Percentiles rank a stretch among this genome's conserved stretches.
Conservation (phyloP, 2,113 vertebrate species). For the Serilophus lunatus region DNA sequence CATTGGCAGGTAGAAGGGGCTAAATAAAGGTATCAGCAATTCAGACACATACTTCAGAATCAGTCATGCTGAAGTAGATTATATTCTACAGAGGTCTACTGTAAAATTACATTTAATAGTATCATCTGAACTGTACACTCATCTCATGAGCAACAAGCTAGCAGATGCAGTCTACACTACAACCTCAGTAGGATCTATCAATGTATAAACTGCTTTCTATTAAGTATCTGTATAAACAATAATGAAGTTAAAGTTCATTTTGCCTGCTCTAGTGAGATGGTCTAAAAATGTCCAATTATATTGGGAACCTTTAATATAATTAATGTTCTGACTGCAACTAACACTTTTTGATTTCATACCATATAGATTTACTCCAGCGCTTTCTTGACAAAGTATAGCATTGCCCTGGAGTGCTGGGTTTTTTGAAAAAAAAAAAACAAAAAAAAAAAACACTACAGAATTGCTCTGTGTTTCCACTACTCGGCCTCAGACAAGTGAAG, state of each 20-base stretch:
- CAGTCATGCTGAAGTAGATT: not conserved
- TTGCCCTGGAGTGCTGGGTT: not conserved
- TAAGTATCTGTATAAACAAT: not conserved
- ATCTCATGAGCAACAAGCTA: not conserved
- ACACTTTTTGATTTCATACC: not conserved
- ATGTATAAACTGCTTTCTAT: not conserved
- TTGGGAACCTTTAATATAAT: not conserved
- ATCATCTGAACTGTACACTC: not conserved
- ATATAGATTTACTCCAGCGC: not conserved
- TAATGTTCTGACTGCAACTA: not conserved
- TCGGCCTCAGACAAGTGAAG: not conserved
- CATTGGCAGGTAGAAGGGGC: not conserved
- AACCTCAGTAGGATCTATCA: not conserved
- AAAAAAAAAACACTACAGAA: not conserved
- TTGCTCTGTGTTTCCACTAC: not conserved
- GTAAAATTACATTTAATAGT: not conserved
- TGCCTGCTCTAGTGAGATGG: not conserved
- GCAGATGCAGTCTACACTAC: not conserved
- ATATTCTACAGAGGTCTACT: not conserved
- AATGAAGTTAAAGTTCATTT: not conserved
- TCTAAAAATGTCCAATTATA: not conserved
- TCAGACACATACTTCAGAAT: not conserved
- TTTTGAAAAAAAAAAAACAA: not conserved
- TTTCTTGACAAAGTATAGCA: not conserved
- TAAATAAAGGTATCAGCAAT: not conserved